These are phyloP conservation scores for Dendrophyllia cribrosa DNA, from an alignment of 64 coral and sea anemone genomes.

Conservation along the genomic window DNA sequence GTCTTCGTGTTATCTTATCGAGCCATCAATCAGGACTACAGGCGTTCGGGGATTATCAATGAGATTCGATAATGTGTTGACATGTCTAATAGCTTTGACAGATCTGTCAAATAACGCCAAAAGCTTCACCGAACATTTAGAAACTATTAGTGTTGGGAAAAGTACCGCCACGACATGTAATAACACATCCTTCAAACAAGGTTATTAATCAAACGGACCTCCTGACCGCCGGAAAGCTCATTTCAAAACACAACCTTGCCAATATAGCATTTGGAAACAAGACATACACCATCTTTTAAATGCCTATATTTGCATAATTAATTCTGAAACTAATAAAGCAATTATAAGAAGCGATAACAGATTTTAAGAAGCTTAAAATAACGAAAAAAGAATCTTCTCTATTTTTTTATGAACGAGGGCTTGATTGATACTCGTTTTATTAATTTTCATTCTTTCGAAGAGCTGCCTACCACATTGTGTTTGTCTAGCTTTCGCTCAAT, in stretches of 20 bases:
- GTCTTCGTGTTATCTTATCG: constrained; percentile 92
- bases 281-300: not conserved
- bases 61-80: constrained; percentile 99
- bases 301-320: constrained; percentile 91
- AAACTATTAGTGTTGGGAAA: constrained; percentile 67
- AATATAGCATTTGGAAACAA: constrained; percentile 49
- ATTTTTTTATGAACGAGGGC: not conserved
- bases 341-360: constrained; percentile 92
- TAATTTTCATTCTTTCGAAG: constrained; percentile 72
- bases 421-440: constrained; percentile 36
- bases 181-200: constrained; percentile 26
- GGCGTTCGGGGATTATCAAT: constrained; percentile 84
- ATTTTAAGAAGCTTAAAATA: constrained; percentile 61
- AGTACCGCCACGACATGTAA: constrained; percentile 34
- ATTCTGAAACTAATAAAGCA: constrained; percentile 91
- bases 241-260: constrained; percentile 22
- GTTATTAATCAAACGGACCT: constrained; percentile 31
- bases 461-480: constrained; percentile 46
- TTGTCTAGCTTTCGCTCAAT: constrained; percentile 61
- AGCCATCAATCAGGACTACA: constrained; percentile 94
- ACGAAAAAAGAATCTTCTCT: not conserved
- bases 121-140: constrained; percentile 73
- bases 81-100: constrained; percentile 96
- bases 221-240: constrained; percentile 25
- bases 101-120: constrained; percentile 96